Evolutionary conservation across 2,113 vertebrate genomes (phyloP).

Genomic region (Pithys albifrons): DNA sequence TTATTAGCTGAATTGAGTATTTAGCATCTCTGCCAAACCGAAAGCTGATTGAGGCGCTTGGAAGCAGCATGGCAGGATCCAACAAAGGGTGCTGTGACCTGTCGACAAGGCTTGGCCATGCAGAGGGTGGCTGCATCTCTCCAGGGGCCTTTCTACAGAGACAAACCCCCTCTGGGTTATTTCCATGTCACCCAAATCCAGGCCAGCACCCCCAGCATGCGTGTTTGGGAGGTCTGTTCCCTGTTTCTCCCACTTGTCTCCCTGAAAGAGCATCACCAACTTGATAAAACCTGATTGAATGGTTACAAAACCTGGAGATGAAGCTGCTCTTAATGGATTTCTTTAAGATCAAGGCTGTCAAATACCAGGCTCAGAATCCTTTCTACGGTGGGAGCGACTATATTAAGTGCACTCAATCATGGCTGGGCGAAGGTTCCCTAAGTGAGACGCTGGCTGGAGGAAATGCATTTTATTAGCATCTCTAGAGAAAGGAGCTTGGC

Average conservation of each 20-base stretch:
- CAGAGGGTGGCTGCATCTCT: not conserved
- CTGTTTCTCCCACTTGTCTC: not conserved
- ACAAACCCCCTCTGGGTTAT: not conserved
- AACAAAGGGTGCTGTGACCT: not conserved
- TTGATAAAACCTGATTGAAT: not conserved
- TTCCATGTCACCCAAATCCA: not conserved
- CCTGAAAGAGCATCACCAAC: not conserved
- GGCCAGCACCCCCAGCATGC: rapidly evolving
- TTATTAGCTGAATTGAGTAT: constrained; percentile 20
- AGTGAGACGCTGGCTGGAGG: not conserved
- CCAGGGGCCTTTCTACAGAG: not conserved
- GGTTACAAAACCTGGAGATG: not conserved
- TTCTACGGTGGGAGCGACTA: not conserved
- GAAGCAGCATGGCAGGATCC: not conserved
- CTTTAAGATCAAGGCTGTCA: constrained; percentile 46
- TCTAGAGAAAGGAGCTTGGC: not conserved
- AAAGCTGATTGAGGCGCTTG: not conserved
- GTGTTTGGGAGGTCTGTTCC: not conserved
- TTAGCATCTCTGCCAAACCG: not conserved
- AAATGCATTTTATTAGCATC: not conserved
- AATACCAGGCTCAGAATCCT: constrained; percentile 5
- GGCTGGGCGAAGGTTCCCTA: not conserved
- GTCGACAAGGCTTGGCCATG: not conserved
- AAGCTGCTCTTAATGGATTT: constrained; percentile 16
- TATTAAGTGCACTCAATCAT: constrained; percentile 32